Evolutionary conservation across 2,888 invertebrate species (phyloP), one percentile per base, ranked within the genome.

Genomic region (Anorthoa munda): DNA sequence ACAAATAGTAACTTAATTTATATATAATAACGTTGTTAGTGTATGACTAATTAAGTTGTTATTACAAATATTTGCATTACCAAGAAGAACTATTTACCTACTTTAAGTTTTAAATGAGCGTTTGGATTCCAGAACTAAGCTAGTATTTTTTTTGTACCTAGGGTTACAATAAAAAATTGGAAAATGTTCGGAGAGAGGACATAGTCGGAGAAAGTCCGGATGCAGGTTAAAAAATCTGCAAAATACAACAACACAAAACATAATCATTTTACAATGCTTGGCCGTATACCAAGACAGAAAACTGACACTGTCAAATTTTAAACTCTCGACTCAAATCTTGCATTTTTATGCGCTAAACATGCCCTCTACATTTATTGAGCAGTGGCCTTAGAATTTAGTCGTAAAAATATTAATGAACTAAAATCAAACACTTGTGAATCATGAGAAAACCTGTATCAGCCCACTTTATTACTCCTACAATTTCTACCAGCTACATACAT

Each of bases 401-500:
- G 48, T 64, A 39, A 65, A 48, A 53, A 21, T n/a, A 18, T 15
- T 9, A 15, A 63, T 23, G 18, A n/a, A 48, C 48, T 26, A 17
- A 51, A 53, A 5, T 26, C 21, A 48, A 51, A 53, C 7, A 26
- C 23, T 7, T 7, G 17, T 26, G 60, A 46, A 75, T 48, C 5
- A 51, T 31, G 7, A 48, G 39, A 21, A 68, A 76, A 64, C 23
- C 56, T 31, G n/a, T 63, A 15, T 21, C 21, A 17, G 45, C 39
- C 7, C 61, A n/a, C 11, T 76, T 64, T 76, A 60, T 45, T 51
- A 55, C 53, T 60, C n/a, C 45, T 9, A 46, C 70, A 60, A 46
- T 50, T 56, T 77, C 60, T 63, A 56, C 50, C 39, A 76, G 64
- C 60, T 26, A 51, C 53, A 23, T 51, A 68, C 23, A n/a, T 80